Conservation (phyloP, 2,113 vertebrate species). For the Ammospiza caudacuta region DNA sequence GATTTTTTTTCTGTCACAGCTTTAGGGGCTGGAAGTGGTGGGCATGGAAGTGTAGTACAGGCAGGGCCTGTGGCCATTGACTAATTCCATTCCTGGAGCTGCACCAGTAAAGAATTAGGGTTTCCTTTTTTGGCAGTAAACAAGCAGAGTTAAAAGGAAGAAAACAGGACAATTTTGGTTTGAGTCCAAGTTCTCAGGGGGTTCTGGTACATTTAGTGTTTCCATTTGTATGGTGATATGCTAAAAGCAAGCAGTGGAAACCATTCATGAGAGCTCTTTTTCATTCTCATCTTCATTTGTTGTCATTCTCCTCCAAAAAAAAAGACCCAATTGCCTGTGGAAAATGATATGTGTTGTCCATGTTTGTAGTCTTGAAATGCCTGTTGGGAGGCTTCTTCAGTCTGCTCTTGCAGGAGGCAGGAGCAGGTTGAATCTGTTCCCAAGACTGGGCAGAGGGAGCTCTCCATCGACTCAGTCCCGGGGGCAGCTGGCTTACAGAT, state of each 20-base stretch:
- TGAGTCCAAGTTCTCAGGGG: background rate
- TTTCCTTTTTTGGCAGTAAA: background rate
- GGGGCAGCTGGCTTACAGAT: background rate
- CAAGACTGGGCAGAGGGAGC: background rate
- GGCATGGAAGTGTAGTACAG: background rate
- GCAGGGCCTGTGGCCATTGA: background rate
- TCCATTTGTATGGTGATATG: background rate
- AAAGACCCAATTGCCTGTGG: background rate
- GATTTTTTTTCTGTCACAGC: background rate
- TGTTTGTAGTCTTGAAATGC: slow-evolving; percentile 13
- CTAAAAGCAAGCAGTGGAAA: background rate
- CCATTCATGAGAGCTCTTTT: background rate
- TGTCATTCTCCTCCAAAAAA: background rate
- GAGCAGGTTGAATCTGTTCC: background rate
- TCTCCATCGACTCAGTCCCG: background rate
- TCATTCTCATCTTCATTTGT: slow-evolving; percentile 51
- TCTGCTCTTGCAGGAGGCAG: background rate
- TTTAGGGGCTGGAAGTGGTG: background rate
- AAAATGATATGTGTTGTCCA: slow-evolving; percentile 18
- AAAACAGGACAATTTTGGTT: background rate
- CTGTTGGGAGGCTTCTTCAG: slow-evolving; percentile 9
- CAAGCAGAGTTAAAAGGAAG: background rate
- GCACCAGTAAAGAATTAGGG: background rate
- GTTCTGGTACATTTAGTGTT: background rate
- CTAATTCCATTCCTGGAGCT: background rate